Conservation (phyloP, 2,888 invertebrate genomes). For the Opisthograptis luteolata region DNA sequence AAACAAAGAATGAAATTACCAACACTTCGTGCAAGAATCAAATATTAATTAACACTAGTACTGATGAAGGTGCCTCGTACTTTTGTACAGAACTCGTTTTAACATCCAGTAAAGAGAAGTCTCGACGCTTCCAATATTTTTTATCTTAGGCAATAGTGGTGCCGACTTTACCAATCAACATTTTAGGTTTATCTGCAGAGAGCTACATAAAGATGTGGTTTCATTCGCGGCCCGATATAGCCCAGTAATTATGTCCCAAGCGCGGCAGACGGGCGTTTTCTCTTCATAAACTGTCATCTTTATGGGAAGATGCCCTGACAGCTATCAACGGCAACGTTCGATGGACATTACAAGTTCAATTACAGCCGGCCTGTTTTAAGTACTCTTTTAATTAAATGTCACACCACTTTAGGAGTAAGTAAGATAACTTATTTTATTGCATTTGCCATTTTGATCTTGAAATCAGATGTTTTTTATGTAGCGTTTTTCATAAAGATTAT, state of each 20-base stretch:
- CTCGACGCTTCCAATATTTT: conserved; percentile 43
- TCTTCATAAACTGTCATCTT: conserved; percentile 57
- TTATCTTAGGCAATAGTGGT: conserved; percentile 53
- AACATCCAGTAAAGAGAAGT: conserved; percentile 17
- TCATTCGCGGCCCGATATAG: conserved; percentile 65
- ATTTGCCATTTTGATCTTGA: too few species aligned
- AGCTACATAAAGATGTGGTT: conserved; percentile 66
- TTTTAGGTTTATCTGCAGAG: conserved; percentile 69
- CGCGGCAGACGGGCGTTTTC: conserved; percentile 50
- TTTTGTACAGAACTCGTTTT: conserved; percentile 4
- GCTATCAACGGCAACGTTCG: conserved; percentile 1
- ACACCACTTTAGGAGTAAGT: conserved; percentile 1
- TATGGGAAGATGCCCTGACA: conserved; percentile 35
- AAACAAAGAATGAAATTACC: neutral
- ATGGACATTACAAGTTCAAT: conserved; percentile 13
- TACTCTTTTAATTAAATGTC: conserved; percentile 21
- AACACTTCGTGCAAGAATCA: neutral
- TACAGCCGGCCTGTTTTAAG: conserved; percentile 7
- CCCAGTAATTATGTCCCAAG: conserved; percentile 59
- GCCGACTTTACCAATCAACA: conserved; percentile 51
- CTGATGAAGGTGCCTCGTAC: conserved; percentile 1
- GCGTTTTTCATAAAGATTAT: too few species aligned
- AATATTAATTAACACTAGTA: conserved; percentile 1
- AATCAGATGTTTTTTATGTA: too few species aligned
- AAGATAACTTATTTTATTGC: neutral